Evolutionary conservation across 2,113 vertebrate genomes (phyloP).

Genomic region (Lagopus muta): DNA sequence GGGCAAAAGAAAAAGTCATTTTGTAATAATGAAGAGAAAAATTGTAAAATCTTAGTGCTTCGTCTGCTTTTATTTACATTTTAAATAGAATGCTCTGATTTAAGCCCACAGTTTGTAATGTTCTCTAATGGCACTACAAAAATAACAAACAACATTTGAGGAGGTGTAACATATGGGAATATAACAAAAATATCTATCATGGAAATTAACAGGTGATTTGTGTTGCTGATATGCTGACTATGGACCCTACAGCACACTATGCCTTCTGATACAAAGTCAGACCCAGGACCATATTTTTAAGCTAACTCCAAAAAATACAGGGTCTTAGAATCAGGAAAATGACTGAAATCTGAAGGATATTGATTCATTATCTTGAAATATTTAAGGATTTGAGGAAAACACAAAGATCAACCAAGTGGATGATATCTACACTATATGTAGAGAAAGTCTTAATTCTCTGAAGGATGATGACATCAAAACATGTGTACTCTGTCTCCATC

Average conservation of each 20-base stretch:
- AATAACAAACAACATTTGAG: background rate
- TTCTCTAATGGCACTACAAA: background rate
- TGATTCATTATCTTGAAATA: background rate
- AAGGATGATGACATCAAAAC: conserved; percentile 37
- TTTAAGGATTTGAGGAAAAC: background rate
- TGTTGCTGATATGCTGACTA: background rate
- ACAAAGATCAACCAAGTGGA: background rate
- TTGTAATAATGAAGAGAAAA: background rate
- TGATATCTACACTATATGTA: background rate
- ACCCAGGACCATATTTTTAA: background rate
- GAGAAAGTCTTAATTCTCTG: background rate
- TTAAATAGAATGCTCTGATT: background rate
- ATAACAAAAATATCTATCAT: background rate
- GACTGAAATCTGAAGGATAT: background rate
- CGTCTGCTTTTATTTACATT: background rate
- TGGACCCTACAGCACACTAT: background rate
- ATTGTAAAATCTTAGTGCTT: background rate
- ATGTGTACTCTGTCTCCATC: conserved; percentile 67
- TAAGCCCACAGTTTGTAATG: background rate
- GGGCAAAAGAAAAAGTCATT: background rate
- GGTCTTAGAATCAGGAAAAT: background rate
- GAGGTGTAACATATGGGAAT: background rate
- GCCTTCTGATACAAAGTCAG: background rate
- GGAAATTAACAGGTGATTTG: background rate
- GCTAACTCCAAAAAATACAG: background rate